These are phyloP conservation scores for Vimba vimba DNA, from an alignment of 2,113 vertebrate species.

Conservation along the genomic window DNA sequence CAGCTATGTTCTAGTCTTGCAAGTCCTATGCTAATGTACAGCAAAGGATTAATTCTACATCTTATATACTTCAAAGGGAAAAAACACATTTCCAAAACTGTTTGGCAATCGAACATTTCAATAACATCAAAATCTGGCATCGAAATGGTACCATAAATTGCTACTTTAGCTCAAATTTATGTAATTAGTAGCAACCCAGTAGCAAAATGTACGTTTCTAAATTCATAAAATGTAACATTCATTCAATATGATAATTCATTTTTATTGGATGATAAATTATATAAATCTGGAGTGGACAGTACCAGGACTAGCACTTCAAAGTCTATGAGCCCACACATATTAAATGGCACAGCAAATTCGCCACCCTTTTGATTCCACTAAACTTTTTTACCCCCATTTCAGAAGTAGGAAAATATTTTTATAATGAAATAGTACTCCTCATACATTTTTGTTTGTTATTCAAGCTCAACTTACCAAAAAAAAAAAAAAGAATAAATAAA, in stretches of 20 bases:
- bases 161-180: background rate
- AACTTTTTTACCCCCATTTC: no score
- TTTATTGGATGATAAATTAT: background rate
- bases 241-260: background rate
- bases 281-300: background rate
- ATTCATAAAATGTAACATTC: background rate
- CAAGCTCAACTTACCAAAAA: no score
- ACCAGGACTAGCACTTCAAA: no score
- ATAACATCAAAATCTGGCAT: background rate
- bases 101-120: background rate
- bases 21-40: constrained; percentile 6
- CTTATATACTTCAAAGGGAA: background rate
- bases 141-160: background rate
- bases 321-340: no score
- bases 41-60: background rate
- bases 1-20: background rate
- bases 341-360: no score
- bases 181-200: background rate
- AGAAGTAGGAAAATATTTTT: no score
- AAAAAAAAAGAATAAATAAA: no score
- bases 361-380: no score
- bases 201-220: background rate
- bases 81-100: background rate
- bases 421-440: no score
- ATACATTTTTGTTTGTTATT: no score